phyloP scores from a whole-genome alignment of 2,888 invertebrate genomes.

The Drosophila paranaensis region DNA sequence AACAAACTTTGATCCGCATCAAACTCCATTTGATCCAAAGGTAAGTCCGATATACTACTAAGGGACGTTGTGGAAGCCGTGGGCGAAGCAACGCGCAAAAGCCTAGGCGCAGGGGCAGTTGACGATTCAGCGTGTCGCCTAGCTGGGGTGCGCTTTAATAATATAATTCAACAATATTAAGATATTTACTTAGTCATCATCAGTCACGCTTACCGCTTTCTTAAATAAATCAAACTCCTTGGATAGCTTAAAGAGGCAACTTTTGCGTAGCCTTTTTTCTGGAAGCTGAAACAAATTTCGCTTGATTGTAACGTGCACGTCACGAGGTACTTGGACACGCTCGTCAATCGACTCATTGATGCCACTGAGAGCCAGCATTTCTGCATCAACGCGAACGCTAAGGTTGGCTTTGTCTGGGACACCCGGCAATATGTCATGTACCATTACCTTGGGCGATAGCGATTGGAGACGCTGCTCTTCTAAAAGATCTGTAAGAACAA shows the following conservation, averaged over 20 bases:
- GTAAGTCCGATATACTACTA: slow-evolving; percentile 1
- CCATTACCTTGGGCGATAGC: slow-evolving; percentile 74
- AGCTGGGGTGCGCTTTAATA: slow-evolving; percentile 48
- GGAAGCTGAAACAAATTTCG: slow-evolving; percentile 48
- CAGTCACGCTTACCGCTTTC: slow-evolving; percentile 67
- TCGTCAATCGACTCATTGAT: slow-evolving; percentile 41
- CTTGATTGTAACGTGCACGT: slow-evolving; percentile 35
- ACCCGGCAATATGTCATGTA: slow-evolving; percentile 73
- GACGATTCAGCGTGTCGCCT: slow-evolving; percentile 24
- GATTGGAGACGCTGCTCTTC: slow-evolving; percentile 76
- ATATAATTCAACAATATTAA: neutral
- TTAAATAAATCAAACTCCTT: slow-evolving; percentile 71
- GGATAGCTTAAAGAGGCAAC: slow-evolving; percentile 44
- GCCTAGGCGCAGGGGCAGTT: neutral
- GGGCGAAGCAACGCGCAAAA: neutral
- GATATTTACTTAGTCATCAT: neutral
- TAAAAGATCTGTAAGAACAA: slow-evolving; percentile 80
- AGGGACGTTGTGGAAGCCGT: neutral
- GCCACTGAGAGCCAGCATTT: slow-evolving; percentile 55
- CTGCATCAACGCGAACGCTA: slow-evolving; percentile 72
- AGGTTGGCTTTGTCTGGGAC: slow-evolving; percentile 69
- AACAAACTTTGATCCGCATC: slow-evolving; percentile 50
- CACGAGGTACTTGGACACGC: slow-evolving; percentile 31
- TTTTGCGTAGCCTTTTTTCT: slow-evolving; percentile 19
- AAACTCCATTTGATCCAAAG: slow-evolving; percentile 52